Conservation (phyloP, 2,797 vertebrate genomes). For the Hapalemur alaotrensis region DNA sequence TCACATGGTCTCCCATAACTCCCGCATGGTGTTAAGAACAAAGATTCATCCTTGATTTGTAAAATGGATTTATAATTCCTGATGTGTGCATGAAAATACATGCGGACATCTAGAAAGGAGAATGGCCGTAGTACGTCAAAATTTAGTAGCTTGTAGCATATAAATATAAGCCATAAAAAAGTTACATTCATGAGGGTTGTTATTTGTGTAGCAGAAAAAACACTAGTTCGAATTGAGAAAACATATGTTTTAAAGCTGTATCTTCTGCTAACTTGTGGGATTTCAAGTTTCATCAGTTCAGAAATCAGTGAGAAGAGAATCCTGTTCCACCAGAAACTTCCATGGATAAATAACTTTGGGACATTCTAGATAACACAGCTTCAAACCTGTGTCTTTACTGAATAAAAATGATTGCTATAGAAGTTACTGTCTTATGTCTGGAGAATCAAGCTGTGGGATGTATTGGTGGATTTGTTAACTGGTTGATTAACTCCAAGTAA, state of each 20-base stretch:
- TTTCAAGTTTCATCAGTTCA: slow-evolving; percentile 11
- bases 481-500: neutral
- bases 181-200: neutral
- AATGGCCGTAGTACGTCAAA: neutral
- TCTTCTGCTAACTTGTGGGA: neutral
- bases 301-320: neutral
- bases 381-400: neutral
- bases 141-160: neutral
- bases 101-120: neutral
- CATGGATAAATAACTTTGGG: neutral
- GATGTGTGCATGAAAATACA: neutral
- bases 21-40: neutral
- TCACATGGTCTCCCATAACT: neutral
- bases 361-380: neutral
- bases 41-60: neutral
- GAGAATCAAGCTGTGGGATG: neutral
- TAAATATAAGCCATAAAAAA: neutral
- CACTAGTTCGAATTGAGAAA: neutral
- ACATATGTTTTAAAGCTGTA: neutral
- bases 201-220: neutral
- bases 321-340: neutral
- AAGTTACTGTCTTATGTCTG: neutral
- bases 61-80: neutral
- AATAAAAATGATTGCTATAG: neutral
- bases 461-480: neutral